These are phyloP conservation scores for Thumatha senex DNA, from an alignment of 2,888 invertebrate species.

Conservation along the genomic window DNA sequence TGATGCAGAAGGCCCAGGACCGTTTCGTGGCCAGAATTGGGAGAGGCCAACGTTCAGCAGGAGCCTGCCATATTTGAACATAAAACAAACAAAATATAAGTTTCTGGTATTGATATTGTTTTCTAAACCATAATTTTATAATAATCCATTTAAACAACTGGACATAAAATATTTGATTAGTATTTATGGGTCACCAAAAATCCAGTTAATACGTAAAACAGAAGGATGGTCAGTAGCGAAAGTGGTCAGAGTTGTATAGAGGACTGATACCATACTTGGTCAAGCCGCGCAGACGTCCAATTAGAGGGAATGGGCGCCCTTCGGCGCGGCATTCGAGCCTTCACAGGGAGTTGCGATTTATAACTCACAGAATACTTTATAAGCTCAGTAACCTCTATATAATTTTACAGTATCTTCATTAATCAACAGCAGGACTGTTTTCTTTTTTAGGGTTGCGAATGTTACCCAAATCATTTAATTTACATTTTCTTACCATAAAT, in stretches of 20 bases:
- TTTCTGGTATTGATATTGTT: too few relatives aligned
- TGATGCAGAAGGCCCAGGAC: too few relatives aligned
- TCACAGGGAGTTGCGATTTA: slow-evolving; percentile 65
- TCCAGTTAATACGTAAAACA: slow-evolving; percentile 36
- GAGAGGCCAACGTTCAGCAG: too few relatives aligned
- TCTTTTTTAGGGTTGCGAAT: too few relatives aligned
- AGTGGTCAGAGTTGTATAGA: slow-evolving; percentile 63
- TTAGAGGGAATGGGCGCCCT: slow-evolving; percentile 76
- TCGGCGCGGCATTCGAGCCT: slow-evolving; percentile 41
- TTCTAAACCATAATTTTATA: too few relatives aligned
- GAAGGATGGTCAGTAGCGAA: slow-evolving; percentile 61
- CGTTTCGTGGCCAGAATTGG: too few relatives aligned
- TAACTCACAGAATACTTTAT: slow-evolving; percentile 33
- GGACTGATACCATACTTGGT: slow-evolving; percentile 64
- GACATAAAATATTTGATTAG: too few relatives aligned
- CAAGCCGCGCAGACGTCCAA: slow-evolving; percentile 67
- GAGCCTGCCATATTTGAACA: too few relatives aligned
- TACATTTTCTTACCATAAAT: neutral
- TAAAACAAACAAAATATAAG: too few relatives aligned
- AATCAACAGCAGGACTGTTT: too few relatives aligned
- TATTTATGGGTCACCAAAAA: too few relatives aligned
- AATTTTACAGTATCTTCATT: neutral
- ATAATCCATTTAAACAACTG: too few relatives aligned
- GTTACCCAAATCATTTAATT: neutral
- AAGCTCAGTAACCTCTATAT: slow-evolving; percentile 13